These are phyloP conservation scores for Willowsia nigromaculata DNA, from an alignment of 2,888 invertebrate species.

Conservation along the genomic window DNA sequence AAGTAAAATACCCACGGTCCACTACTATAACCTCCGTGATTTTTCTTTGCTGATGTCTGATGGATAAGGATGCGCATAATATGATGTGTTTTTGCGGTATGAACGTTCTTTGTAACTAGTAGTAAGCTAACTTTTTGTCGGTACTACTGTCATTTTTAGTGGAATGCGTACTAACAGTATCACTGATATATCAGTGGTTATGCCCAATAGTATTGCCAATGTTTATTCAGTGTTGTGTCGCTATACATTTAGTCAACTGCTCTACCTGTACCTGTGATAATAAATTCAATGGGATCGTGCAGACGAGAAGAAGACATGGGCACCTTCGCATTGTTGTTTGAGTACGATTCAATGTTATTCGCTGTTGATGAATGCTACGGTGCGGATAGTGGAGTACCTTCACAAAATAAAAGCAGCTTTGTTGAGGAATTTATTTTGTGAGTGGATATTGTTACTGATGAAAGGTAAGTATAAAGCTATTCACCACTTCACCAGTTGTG, in stretches of 20 bases:
- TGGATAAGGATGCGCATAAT: background rate
- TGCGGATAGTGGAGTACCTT: conserved; percentile 16
- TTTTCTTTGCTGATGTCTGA: background rate
- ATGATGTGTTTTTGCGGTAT: background rate
- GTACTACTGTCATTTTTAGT: conserved; percentile 58
- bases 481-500: background rate
- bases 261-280: background rate
- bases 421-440: background rate
- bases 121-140: conserved; percentile 46
- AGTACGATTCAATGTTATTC: conserved; percentile 10
- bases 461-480: background rate
- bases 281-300: background rate
- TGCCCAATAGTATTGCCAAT: background rate
- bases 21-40: background rate
- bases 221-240: background rate
- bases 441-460: background rate
- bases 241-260: background rate
- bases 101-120: background rate
- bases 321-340: conserved; percentile 37
- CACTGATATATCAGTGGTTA: background rate
- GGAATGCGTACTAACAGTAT: conserved; percentile 23
- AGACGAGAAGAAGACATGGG: conserved; percentile 16
- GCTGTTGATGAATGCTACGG: background rate
- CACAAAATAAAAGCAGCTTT: background rate
- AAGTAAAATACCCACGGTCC: conserved; percentile 53